These are phyloP conservation scores for Poeciliopsis retropinna DNA, from an alignment of 2,113 vertebrate genomes.

Conservation along the genomic window DNA sequence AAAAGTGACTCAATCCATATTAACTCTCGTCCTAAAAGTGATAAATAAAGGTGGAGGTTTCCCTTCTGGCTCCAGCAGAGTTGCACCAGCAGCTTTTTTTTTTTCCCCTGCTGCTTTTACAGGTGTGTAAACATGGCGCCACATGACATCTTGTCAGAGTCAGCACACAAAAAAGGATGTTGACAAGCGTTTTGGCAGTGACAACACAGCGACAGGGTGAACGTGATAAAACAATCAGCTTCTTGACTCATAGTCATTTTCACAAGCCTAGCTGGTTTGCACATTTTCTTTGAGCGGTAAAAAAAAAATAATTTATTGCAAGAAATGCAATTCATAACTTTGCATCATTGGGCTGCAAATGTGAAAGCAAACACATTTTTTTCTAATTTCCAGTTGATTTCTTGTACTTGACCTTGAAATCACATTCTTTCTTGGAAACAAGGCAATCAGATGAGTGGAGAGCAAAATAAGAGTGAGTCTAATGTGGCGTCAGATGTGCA, in stretches of 20 bases:
- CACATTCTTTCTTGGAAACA: background rate
- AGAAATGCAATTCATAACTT: background rate
- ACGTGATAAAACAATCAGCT: background rate
- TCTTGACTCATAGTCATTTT: background rate
- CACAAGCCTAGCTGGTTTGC: too few species aligned
- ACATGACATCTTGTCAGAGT: background rate
- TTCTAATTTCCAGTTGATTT: background rate
- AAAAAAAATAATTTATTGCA: background rate
- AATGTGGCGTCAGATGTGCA: background rate
- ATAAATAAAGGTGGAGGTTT: background rate
- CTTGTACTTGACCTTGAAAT: background rate
- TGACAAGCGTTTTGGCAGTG: conserved; percentile 14
- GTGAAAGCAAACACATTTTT: background rate
- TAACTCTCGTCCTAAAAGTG: background rate
- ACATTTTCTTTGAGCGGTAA: background rate
- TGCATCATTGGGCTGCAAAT: background rate
- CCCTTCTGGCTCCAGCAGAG: background rate
- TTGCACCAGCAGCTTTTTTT: background rate
- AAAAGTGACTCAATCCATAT: background rate
- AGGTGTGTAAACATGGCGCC: conserved; percentile 19
- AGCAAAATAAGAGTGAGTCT: too few species aligned
- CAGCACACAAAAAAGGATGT: background rate
- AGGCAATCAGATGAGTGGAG: background rate
- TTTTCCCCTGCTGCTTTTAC: background rate
- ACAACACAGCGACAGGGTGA: background rate